Conservation (phyloP, 2,797 vertebrate species). For the Merluccius polli region DNA sequence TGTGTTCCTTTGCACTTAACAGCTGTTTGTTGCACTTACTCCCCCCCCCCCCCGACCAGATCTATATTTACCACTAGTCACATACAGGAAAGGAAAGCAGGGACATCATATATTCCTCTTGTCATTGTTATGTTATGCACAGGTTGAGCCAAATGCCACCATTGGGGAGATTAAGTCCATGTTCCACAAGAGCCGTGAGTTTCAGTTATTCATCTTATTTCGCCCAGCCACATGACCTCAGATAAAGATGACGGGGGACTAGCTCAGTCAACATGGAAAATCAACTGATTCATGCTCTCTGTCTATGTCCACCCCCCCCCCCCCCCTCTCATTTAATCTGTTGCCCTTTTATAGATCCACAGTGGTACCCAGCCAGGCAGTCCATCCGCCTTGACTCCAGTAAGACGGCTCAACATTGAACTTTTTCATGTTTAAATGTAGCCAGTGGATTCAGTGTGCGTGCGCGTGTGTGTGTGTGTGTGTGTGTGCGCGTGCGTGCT, state of each 20-base stretch:
- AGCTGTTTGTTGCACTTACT: slow-evolving; percentile 57
- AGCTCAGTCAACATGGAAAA: background rate
- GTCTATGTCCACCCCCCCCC: background rate
- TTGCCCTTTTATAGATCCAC: slow-evolving; percentile 78
- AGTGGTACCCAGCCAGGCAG: slow-evolving; percentile 93
- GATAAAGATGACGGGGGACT: slow-evolving; percentile 10
- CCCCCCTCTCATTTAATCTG: background rate
- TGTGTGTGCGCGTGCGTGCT: background rate
- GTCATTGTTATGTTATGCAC: slow-evolving; percentile 44
- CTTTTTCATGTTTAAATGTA: background rate
- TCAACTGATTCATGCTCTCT: background rate
- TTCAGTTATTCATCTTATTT: slow-evolving; percentile 10
- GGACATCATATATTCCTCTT: slow-evolving; percentile 32
- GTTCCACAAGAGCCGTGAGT: slow-evolving; percentile 92
- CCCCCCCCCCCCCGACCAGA: slow-evolving; percentile 24
- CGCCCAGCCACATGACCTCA: slow-evolving; percentile 9
- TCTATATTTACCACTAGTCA: slow-evolving; percentile 68
- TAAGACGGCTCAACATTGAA: slow-evolving; percentile 63
- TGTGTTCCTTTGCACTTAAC: slow-evolving; percentile 32
- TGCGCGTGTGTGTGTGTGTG: slow-evolving; percentile 11
- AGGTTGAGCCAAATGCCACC: slow-evolving; percentile 95
- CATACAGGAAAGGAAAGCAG: slow-evolving; percentile 46
- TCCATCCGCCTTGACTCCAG: slow-evolving; percentile 91
- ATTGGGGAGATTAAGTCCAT: slow-evolving; percentile 92
- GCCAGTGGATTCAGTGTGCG: background rate